A percentile compares a stretch with the other conserved stretches of the same genome.
Conservation (phyloP, 2,888 invertebrate genomes). For the Hyalella azteca region DNA sequence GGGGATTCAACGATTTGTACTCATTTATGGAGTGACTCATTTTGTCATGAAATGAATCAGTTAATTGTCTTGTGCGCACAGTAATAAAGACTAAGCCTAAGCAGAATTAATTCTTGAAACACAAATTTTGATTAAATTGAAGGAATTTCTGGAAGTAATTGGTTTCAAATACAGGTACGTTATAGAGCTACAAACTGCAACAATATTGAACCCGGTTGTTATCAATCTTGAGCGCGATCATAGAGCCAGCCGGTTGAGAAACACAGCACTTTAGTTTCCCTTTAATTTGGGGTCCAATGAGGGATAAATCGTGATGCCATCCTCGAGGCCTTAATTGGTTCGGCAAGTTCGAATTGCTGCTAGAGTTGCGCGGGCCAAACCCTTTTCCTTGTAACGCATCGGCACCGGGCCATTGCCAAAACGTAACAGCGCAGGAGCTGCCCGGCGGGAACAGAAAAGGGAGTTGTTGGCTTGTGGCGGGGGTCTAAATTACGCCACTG, state of each 20-base stretch:
- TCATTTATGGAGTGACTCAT: too few species aligned
- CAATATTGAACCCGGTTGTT: neutral
- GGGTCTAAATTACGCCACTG: constrained; percentile 14
- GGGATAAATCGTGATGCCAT: constrained; percentile 29
- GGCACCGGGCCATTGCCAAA: neutral
- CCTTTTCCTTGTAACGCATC: neutral
- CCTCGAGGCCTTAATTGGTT: constrained; percentile 29
- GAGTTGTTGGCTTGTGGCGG: constrained; percentile 8
- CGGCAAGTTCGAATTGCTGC: constrained; percentile 27
- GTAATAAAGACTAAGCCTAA: neutral
- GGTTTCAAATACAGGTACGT: neutral
- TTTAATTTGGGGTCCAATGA: constrained; percentile 8
- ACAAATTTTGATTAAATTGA: neutral
- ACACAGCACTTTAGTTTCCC: constrained; percentile 24
- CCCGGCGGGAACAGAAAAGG: neutral
- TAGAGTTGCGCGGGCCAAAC: neutral
- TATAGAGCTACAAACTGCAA: neutral
- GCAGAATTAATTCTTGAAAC: neutral
- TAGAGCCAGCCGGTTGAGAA: neutral
- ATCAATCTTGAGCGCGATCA: neutral
- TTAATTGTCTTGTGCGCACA: neutral
- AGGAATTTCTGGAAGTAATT: neutral
- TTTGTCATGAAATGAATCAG: too few species aligned
- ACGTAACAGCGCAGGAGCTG: neutral
- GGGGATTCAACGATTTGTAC: too few species aligned